A percentile compares a stretch with the other conserved stretches of the same genome.
Conservation (phyloP, 2,888 invertebrate species). For the Chouioia cunea region DNA sequence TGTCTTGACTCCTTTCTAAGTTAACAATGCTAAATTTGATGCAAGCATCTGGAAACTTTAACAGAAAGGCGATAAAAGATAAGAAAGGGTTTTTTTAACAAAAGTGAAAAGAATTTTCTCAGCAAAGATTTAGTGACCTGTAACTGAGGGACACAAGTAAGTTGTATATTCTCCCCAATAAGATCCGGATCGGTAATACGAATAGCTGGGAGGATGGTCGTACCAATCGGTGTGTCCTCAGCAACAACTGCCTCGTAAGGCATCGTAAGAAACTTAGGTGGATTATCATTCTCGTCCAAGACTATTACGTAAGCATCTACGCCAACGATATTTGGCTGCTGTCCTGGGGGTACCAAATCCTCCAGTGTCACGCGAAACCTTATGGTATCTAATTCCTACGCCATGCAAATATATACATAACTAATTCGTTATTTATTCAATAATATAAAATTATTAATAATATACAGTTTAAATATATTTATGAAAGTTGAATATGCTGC, state of each 20-base stretch:
- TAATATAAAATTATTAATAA: no score
- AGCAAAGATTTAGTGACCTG: conserved; percentile 63
- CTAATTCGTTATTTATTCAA: no score
- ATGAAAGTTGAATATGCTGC: no score
- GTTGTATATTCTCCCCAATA: conserved; percentile 84
- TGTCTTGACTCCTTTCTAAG: conserved; percentile 76
- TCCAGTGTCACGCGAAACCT: conserved; percentile 85
- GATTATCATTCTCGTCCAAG: conserved; percentile 89
- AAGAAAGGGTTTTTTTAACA: neutral
- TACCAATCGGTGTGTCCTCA: conserved; percentile 81
- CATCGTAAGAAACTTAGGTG: conserved; percentile 77
- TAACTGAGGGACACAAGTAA: conserved; percentile 74
- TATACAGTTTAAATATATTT: no score
- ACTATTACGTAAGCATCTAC: conserved; percentile 86
- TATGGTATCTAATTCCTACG: conserved; percentile 82
- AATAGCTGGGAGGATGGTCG: conserved; percentile 80
- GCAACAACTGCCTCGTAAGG: conserved; percentile 85
- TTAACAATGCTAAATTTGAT: conserved; percentile 77
- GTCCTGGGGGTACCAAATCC: conserved; percentile 76
- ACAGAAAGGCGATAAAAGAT: no score
- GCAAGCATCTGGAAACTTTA: conserved; percentile 79
- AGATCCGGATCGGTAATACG: conserved; percentile 84
- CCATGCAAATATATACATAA: conserved; percentile 46
- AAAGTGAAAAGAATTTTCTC: neutral
- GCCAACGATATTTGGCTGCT: conserved; percentile 78